Percentiles rank a stretch among this genome's conserved stretches.
phyloP scores from a whole-genome alignment of 2,797 vertebrate species.

The Fundulus diaphanus region DNA sequence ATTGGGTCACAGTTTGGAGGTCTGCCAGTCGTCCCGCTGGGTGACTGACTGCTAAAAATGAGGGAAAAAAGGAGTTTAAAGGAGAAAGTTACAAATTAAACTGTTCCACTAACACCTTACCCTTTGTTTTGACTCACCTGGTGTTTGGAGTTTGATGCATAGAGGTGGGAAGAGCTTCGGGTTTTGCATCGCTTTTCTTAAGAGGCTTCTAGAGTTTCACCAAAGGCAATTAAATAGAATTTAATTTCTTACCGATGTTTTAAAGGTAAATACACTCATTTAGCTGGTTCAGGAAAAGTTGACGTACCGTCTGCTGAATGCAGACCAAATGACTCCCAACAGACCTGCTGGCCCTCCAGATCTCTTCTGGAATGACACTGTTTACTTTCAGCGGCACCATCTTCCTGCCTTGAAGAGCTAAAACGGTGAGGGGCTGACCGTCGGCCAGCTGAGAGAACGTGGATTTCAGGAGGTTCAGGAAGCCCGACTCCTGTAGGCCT shows the following conservation, averaged over 20 bases:
- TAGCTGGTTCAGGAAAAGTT: no score
- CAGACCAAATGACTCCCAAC: conserved; percentile 18
- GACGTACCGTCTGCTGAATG: conserved; percentile 40
- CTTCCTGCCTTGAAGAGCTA: background rate
- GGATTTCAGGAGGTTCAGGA: conserved; percentile 45
- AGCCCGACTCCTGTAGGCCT: conserved; percentile 28
- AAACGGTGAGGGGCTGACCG: conserved; percentile 3
- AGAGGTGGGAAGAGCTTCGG: background rate
- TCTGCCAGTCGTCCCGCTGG: background rate
- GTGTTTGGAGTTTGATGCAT: background rate
- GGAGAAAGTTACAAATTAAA: background rate
- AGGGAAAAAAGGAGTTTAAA: background rate
- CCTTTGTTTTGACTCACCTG: background rate
- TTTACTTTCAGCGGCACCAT: conserved; percentile 9
- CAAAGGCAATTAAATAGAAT: no score
- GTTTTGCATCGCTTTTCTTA: background rate
- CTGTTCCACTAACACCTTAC: background rate
- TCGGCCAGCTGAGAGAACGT: conserved; percentile 31
- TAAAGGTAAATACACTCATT: background rate
- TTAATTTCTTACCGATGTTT: background rate
- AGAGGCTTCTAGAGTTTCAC: background rate
- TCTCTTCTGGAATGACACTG: conserved; percentile 24
- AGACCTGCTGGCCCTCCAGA: conserved; percentile 7
- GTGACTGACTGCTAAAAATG: background rate
- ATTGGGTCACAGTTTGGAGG: background rate